A percentile compares a stretch with the other conserved stretches of the same genome.
phyloP scores from a whole-genome alignment of 1,140 invertebrate species.

The Achroia grisella region DNA sequence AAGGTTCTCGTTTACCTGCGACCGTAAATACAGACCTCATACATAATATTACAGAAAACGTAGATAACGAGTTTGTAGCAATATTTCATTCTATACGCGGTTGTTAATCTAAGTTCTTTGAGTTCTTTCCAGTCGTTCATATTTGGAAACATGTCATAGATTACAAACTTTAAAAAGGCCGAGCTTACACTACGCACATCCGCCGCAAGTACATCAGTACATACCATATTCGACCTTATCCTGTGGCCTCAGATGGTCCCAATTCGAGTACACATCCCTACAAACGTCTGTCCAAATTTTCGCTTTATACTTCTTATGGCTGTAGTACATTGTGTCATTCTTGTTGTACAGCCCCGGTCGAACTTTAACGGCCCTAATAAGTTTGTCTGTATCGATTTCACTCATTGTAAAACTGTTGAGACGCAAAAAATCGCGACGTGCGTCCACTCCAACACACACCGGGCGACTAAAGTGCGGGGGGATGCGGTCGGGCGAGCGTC shows the following conservation, averaged over 20 bases:
- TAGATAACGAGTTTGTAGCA: too few relatives aligned
- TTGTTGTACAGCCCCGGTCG: constrained; percentile 24
- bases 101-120: too few relatives aligned
- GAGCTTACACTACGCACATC: neutral
- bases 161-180: too few relatives aligned
- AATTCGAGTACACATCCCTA: constrained; percentile 20
- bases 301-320: constrained; percentile 22
- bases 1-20: too few relatives aligned
- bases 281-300: constrained; percentile 26
- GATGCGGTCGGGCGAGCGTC: constrained; percentile 16
- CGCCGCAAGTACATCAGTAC: constrained; percentile 2
- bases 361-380: constrained; percentile 22
- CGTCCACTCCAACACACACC: neutral
- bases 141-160: too few relatives aligned
- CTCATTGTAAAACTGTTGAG: constrained; percentile 7
- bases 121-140: neutral
- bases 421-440: constrained; percentile 9
- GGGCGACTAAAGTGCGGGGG: constrained; percentile 23
- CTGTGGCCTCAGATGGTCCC: constrained; percentile 17
- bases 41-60: too few relatives aligned
- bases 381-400: constrained; percentile 14
- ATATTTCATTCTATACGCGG: too few relatives aligned
- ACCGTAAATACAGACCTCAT: too few relatives aligned
- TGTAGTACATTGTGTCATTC: constrained; percentile 18
- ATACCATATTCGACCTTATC: constrained; percentile 24